A percentile compares a stretch with the other conserved stretches of the same genome.
These are phyloP conservation scores for Xyrichtys novacula DNA, from an alignment of 2,797 vertebrate species.

Conservation along the genomic window DNA sequence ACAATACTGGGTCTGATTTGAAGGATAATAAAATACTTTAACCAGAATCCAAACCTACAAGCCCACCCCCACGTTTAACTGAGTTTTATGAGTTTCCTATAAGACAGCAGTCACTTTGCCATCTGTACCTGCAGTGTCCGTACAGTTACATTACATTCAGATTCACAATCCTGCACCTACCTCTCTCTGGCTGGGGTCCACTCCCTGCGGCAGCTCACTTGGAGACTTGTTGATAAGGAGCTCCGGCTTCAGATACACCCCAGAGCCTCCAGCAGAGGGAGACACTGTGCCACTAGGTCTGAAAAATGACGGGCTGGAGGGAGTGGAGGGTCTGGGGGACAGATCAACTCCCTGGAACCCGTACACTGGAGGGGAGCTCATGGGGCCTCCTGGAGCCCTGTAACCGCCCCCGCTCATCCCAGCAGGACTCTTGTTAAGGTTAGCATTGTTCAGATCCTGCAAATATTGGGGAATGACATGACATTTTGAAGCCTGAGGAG, in stretches of 20 bases:
- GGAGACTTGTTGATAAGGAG: constrained; percentile 82
- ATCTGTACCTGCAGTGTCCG: not conserved
- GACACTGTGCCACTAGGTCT: constrained; percentile 1
- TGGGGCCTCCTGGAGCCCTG: constrained; percentile 77
- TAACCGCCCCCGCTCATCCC: constrained; percentile 46
- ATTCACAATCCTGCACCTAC: constrained; percentile 68
- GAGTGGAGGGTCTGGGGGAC: constrained; percentile 43
- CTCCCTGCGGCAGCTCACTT: constrained; percentile 85
- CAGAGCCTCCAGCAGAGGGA: constrained; percentile 40
- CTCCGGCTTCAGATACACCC: constrained; percentile 56
- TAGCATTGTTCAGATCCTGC: constrained; percentile 87
- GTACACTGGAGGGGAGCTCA: constrained; percentile 55
- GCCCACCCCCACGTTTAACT: not conserved
- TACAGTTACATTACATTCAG: not conserved
- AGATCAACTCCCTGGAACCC: constrained; percentile 62
- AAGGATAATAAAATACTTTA: not conserved
- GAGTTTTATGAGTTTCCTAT: constrained; percentile 1
- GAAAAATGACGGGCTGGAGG: constrained; percentile 23
- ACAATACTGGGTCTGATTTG: not conserved
- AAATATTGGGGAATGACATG: not conserved
- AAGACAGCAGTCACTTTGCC: not conserved
- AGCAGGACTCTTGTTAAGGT: constrained; percentile 69
- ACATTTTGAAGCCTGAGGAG: not conserved
- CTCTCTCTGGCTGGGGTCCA: constrained; percentile 88
- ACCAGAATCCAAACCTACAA: not conserved